Conservation (phyloP, 2,888 invertebrate species). For the Drosophila austrosaltans region DNA sequence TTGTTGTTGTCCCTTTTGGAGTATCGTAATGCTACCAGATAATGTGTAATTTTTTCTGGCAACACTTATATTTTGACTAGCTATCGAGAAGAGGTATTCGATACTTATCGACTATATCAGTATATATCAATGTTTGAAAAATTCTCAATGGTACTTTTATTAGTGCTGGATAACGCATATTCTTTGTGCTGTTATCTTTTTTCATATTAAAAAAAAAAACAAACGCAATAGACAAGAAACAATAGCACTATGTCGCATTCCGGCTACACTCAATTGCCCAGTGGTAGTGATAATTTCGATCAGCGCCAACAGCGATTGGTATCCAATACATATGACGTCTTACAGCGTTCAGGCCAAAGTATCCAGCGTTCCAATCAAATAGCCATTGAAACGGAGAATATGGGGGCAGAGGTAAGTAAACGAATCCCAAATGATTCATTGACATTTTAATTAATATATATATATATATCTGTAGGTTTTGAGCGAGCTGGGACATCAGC, state of each 20-base stretch:
- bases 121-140: background rate
- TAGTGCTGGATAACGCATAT: background rate
- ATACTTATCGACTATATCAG: background rate
- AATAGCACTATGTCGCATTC: slow-evolving; percentile 53
- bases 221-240: background rate
- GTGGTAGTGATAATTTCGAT: slow-evolving; percentile 60
- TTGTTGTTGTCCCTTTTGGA: slow-evolving; percentile 47
- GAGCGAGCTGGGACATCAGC: slow-evolving; percentile 89
- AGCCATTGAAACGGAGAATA: slow-evolving; percentile 91
- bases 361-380: slow-evolving; percentile 89
- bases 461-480: slow-evolving; percentile 84
- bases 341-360: slow-evolving; percentile 86
- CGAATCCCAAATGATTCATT: background rate
- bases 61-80: background rate
- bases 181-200: background rate
- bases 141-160: background rate
- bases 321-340: slow-evolving; percentile 70
- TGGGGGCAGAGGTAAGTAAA: slow-evolving; percentile 86
- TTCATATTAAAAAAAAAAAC: background rate
- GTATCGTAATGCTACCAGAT: slow-evolving; percentile 10
- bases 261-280: slow-evolving; percentile 66
- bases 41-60: background rate
- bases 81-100: background rate
- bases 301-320: slow-evolving; percentile 84
- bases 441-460: background rate